Evolutionary conservation across 2,888 invertebrate genomes (phyloP).

Genomic region (Eumacrocentrus americanus): DNA sequence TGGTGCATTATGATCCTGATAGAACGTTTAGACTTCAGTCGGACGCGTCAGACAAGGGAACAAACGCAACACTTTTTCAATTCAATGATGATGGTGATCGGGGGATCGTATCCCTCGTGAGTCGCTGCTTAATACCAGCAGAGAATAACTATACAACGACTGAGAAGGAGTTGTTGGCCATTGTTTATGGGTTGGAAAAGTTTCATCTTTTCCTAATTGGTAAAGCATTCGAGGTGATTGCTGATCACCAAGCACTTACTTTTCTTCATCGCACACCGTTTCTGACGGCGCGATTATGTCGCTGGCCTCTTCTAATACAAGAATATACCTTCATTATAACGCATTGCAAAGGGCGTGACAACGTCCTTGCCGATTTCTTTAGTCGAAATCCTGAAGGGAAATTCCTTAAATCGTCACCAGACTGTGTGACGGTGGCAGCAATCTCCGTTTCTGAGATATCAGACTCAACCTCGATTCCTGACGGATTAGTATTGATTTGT

Average conservation of each 20-base stretch:
- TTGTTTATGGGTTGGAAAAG: constrained; percentile 38
- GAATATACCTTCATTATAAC: constrained; percentile 39
- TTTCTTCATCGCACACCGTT: constrained; percentile 41
- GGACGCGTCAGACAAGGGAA: too few species aligned
- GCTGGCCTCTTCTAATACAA: constrained; percentile 42
- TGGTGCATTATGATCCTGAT: too few species aligned
- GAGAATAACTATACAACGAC: constrained; percentile 39
- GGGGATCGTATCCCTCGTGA: too few species aligned
- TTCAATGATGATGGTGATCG: too few species aligned
- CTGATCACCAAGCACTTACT: constrained; percentile 41
- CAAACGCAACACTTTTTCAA: too few species aligned
- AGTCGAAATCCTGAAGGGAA: constrained; percentile 34
- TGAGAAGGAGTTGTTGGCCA: too few species aligned
- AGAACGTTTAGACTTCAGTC: too few species aligned
- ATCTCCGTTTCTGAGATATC: neutral
- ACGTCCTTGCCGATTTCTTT: constrained; percentile 40
- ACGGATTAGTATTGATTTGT: too few species aligned
- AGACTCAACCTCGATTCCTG: too few species aligned
- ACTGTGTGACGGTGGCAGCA: neutral
- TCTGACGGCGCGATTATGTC: constrained; percentile 31
- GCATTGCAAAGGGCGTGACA: constrained; percentile 40
- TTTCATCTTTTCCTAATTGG: constrained; percentile 42
- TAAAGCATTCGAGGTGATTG: constrained; percentile 34
- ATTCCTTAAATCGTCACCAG: neutral
- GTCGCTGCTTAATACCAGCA: constrained; percentile 34